phyloP scores from a whole-genome alignment of 2,113 vertebrate species.

The Cyprinodon variegatus region DNA sequence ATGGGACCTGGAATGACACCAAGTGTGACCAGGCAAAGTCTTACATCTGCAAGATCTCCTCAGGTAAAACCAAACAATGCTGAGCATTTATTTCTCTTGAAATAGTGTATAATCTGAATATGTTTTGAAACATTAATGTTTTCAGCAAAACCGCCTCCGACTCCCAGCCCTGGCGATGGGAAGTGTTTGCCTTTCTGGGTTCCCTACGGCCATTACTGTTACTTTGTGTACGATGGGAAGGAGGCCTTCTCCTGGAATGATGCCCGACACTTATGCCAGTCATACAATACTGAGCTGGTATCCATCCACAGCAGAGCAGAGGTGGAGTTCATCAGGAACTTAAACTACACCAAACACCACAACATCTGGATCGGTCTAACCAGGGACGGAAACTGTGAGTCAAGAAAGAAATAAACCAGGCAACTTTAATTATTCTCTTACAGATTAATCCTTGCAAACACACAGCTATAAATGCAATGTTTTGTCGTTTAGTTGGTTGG shows the following conservation, averaged over 20 bases:
- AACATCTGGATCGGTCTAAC: slow-evolving; percentile 81
- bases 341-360: slow-evolving; percentile 72
- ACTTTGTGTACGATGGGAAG: slow-evolving; percentile 54
- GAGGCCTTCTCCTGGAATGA: slow-evolving; percentile 76
- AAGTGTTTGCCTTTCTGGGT: slow-evolving; percentile 45
- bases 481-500: slow-evolving; percentile 72
- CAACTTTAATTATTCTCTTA: neutral
- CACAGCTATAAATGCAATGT: neutral
- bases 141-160: slow-evolving; percentile 71
- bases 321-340: slow-evolving; percentile 73
- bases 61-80: slow-evolving; percentile 52
- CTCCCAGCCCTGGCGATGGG: slow-evolving; percentile 73
- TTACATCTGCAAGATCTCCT: slow-evolving; percentile 80
- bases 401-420: neutral
- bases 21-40: slow-evolving; percentile 68
- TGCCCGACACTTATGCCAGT: slow-evolving; percentile 66
- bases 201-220: slow-evolving; percentile 75
- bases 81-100: neutral
- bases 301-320: slow-evolving; percentile 80
- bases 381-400: slow-evolving; percentile 74
- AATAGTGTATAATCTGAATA: neutral
- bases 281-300: slow-evolving; percentile 46
- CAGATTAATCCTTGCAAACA: no score
- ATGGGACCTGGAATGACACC: slow-evolving; percentile 84
- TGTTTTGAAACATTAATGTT: neutral